Percentiles rank a stretch among this genome's conserved stretches.
Conservation (phyloP, 1,140 invertebrate species). For the Diorhabda sublineata region DNA sequence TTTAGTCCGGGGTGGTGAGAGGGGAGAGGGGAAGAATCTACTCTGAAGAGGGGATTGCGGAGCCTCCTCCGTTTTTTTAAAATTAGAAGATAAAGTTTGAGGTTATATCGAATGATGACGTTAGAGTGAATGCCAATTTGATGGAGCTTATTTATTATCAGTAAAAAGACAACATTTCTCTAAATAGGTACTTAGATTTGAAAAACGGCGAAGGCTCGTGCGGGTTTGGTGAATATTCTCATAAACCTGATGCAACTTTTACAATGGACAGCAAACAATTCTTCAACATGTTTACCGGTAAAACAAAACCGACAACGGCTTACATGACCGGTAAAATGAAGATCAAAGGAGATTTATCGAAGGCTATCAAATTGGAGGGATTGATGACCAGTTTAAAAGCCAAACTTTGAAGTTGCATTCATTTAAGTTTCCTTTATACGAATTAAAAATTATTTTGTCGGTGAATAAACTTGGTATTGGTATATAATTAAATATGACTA, state of each 20-base stretch:
- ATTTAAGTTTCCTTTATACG: background rate
- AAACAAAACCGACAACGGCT: constrained; percentile 84
- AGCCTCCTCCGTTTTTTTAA: too few relatives aligned
- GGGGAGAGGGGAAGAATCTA: too few relatives aligned
- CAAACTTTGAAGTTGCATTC: constrained; percentile 51
- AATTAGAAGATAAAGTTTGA: too few relatives aligned
- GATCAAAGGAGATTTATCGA: constrained; percentile 86
- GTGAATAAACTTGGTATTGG: too few relatives aligned
- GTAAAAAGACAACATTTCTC: too few relatives aligned
- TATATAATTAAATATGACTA: too few relatives aligned
- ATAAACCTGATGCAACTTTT: constrained; percentile 76
- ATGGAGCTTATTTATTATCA: too few relatives aligned
- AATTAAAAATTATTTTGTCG: background rate
- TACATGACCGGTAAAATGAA: constrained; percentile 97
- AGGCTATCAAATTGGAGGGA: constrained; percentile 95
- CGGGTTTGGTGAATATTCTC: constrained; percentile 70
- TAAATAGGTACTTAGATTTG: constrained; percentile 69
- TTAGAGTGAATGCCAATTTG: too few relatives aligned
- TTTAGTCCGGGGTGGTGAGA: too few relatives aligned
- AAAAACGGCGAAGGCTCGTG: constrained; percentile 78
- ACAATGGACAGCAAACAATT: constrained; percentile 78
- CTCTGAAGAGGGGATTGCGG: too few relatives aligned
- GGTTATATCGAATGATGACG: too few relatives aligned
- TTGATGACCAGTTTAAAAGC: constrained; percentile 82
- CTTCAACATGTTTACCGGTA: constrained; percentile 75